Conservation (phyloP, 2,888 invertebrate species). For the Aleiodes leptofemur region DNA sequence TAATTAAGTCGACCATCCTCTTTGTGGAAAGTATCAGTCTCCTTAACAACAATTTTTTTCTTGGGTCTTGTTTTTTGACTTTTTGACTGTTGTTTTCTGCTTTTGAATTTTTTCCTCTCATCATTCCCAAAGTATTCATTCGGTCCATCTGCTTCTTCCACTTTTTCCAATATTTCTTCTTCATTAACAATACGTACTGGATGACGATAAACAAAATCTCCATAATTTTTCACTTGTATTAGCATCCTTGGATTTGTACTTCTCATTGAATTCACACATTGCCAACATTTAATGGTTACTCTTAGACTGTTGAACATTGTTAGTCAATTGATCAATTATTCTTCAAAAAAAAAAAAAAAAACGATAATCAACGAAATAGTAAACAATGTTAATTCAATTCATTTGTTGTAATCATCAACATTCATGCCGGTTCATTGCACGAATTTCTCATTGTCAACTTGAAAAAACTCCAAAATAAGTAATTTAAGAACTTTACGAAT, state of each 20-base stretch:
- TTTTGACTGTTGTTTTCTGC: conserved; percentile 65
- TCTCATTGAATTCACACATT: conserved; percentile 11
- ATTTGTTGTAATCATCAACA: not conserved
- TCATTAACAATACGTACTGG: conserved; percentile 78
- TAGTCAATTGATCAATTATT: not conserved
- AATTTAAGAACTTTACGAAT: no score
- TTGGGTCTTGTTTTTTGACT: conserved; percentile 44
- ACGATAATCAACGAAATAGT: not conserved
- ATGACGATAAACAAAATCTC: conserved; percentile 77
- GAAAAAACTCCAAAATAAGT: not conserved
- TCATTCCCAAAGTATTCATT: conserved; percentile 63
- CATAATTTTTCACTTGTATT: conserved; percentile 48
- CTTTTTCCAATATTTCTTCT: conserved; percentile 69
- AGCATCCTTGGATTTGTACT: not conserved
- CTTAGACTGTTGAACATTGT: conserved; percentile 50
- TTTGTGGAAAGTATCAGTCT: conserved; percentile 76
- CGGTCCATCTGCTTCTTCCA: conserved; percentile 51
- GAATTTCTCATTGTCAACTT: not conserved
- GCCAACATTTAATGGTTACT: conserved; percentile 40
- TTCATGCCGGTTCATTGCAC: not conserved
- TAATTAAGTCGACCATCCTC: conserved; percentile 78
- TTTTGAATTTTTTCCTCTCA: conserved; percentile 56
- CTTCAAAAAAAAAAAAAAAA: no score
- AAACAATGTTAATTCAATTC: conserved; percentile 25
- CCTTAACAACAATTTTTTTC: conserved; percentile 72